These are phyloP conservation scores for Calephelis perditalis DNA, from an alignment of 2,888 invertebrate species.

Conservation along the genomic window DNA sequence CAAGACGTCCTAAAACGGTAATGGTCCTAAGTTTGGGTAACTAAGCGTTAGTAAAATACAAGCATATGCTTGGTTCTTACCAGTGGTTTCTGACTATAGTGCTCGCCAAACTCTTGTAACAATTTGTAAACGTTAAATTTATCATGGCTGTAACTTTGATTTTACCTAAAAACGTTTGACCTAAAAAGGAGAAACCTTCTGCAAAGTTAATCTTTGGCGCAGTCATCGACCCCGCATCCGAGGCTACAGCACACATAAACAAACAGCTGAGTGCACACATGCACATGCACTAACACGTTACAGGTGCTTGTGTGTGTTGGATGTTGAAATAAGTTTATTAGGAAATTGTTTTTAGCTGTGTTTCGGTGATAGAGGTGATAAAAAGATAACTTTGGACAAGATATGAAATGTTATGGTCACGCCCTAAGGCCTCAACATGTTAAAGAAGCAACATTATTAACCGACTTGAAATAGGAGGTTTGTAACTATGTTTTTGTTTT, in stretches of 20 bases:
- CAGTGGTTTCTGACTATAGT: too few species aligned
- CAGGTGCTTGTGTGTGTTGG: slow-evolving; percentile 20
- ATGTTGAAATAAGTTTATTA: slow-evolving; percentile 6
- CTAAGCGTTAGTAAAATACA: too few species aligned
- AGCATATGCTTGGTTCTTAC: too few species aligned
- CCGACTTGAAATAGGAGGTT: too few species aligned
- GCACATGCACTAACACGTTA: slow-evolving; percentile 30
- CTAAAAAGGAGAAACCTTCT: slow-evolving; percentile 10
- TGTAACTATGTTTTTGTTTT: too few species aligned
- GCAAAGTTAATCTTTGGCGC: slow-evolving; percentile 40
- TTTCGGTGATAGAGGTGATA: slow-evolving; percentile 5
- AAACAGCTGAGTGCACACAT: slow-evolving; percentile 58
- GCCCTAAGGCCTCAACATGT: too few species aligned
- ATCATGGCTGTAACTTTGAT: background rate
- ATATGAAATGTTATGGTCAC: too few species aligned
- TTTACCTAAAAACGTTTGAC: slow-evolving; percentile 10
- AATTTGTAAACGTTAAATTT: too few species aligned
- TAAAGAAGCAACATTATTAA: too few species aligned
- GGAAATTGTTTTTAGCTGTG: slow-evolving; percentile 6
- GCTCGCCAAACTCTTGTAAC: too few species aligned
- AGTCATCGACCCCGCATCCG: slow-evolving; percentile 55
- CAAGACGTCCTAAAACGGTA: too few species aligned
- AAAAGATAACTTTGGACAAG: background rate
- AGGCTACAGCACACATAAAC: slow-evolving; percentile 54
- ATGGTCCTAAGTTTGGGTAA: too few species aligned